A percentile compares a stretch with the other conserved stretches of the same genome.
Conservation (phyloP, 2,888 invertebrate genomes). For the Unio pictorum region DNA sequence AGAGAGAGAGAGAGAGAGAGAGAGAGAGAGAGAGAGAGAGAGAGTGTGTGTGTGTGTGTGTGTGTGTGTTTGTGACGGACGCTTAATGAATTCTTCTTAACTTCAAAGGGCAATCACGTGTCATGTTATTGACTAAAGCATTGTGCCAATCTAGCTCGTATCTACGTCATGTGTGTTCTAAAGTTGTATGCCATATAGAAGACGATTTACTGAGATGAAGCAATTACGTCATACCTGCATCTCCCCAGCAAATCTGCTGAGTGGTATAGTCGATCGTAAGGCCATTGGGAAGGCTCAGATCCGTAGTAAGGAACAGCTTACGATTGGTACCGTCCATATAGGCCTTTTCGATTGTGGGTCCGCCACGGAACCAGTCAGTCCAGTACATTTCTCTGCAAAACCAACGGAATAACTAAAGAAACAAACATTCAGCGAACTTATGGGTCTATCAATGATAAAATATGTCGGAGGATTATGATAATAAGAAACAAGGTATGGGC, state of each 20-base stretch:
- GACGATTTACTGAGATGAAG: no score
- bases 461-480: not conserved
- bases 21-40: no score
- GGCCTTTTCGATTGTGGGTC: slow-evolving; percentile 94
- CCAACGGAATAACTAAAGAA: slow-evolving; percentile 1
- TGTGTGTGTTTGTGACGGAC: no score
- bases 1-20: no score
- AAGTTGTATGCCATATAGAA: no score
- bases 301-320: slow-evolving; percentile 71
- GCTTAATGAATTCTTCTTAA: no score
- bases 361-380: slow-evolving; percentile 95
- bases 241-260: slow-evolving; percentile 94
- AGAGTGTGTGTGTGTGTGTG: no score
- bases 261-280: slow-evolving; percentile 87
- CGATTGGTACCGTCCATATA: slow-evolving; percentile 93
- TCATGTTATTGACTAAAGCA: no score
- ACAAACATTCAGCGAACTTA: not conserved
- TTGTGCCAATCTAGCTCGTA: no score
- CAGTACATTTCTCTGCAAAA: slow-evolving; percentile 90
- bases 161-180: no score
- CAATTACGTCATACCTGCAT: slow-evolving; percentile 80
- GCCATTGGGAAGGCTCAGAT: slow-evolving; percentile 91
- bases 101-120: no score
- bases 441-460: not conserved
- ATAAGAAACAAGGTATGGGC: not conserved